A percentile compares a stretch with the other conserved stretches of the same genome.
phyloP scores from a whole-genome alignment of 2,113 vertebrate genomes.

The Nansenia antarctica region DNA sequence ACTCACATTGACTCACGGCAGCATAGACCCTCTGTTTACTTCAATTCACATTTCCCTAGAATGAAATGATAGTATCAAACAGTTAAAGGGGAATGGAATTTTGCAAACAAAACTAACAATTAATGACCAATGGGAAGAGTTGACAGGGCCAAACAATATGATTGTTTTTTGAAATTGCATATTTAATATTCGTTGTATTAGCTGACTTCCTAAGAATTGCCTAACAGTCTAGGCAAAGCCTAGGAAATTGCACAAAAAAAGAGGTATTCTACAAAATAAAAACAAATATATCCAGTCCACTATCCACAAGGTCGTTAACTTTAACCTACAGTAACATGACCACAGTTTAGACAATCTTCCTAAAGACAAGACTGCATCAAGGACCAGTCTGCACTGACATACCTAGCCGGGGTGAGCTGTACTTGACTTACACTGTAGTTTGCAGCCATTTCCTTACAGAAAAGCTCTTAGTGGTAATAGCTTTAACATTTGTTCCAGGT shows the following conservation, averaged over 20 bases:
- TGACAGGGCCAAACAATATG: no score
- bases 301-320: background rate
- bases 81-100: background rate
- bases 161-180: no score
- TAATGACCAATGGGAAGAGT: background rate
- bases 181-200: background rate
- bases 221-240: background rate
- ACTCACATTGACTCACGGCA: background rate
- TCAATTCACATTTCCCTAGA: background rate
- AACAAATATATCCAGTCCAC: background rate
- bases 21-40: background rate
- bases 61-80: background rate
- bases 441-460: conserved; percentile 83
- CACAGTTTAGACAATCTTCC: background rate
- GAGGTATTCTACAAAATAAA: background rate
- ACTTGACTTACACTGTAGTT: conserved; percentile 80
- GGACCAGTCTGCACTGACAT: background rate
- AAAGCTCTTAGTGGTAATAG: conserved; percentile 88
- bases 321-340: background rate
- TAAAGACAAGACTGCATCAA: background rate
- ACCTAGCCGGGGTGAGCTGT: background rate
- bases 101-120: conserved; percentile 11
- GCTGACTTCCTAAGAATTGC: background rate
- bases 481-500: conserved; percentile 93
- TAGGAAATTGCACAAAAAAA: no score